Conservation (phyloP, 2,888 invertebrate species). For the Brachyptera putata region DNA sequence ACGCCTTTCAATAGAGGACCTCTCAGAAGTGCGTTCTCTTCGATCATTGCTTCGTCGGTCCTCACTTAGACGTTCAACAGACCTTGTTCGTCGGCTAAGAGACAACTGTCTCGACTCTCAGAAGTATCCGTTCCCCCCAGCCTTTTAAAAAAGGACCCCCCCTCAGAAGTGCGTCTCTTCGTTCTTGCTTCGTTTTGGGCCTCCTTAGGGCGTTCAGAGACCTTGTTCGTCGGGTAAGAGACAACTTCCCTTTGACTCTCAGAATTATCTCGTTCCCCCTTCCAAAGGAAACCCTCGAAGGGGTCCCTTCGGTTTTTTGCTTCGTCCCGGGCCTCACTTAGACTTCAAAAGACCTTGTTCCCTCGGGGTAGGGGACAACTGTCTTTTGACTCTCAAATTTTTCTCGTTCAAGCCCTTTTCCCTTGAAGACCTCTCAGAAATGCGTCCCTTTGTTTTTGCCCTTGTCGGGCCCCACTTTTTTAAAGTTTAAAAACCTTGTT, state of each 20-base stretch:
- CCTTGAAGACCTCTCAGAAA: neutral
- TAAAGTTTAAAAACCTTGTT: neutral
- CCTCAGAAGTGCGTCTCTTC: neutral
- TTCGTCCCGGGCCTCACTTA: neutral
- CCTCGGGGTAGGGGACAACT: neutral
- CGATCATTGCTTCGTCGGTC: neutral
- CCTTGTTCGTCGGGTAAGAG: conserved; percentile 4
- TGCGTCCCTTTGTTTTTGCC: neutral
- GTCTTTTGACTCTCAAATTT: neutral
- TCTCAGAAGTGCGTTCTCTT: neutral
- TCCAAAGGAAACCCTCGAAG: neutral
- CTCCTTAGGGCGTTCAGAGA: neutral
- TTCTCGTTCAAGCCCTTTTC: neutral
- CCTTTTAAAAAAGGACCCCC: neutral
- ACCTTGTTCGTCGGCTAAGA: neutral
- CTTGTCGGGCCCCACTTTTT: neutral
- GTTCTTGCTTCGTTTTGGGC: neutral
- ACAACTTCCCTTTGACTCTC: neutral
- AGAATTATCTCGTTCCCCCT: too few relatives aligned
- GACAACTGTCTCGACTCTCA: neutral
- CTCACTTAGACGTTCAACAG: neutral
- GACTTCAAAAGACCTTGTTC: neutral
- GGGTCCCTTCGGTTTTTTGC: neutral
- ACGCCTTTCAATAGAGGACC: neutral
- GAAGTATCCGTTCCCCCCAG: too few relatives aligned